phyloP scores from a whole-genome alignment of 1,140 invertebrate species.

The Heliconius nattereri region DNA sequence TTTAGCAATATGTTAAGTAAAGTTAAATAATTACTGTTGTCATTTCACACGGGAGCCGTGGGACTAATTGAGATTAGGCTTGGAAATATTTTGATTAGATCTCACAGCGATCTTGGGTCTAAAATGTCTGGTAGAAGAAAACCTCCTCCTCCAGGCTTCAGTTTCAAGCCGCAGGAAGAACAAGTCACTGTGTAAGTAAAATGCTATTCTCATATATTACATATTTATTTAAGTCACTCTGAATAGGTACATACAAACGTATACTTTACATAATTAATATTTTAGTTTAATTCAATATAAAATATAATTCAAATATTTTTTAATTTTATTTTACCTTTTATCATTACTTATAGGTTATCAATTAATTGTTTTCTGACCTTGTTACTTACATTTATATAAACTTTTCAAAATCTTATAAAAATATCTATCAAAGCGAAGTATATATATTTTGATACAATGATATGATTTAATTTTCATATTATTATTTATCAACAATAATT shows the following conservation, averaged over 20 bases:
- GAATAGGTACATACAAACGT: background rate
- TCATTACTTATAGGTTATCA: constrained; percentile 5
- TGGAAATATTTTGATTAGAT: constrained; percentile 30
- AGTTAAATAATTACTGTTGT: constrained; percentile 15
- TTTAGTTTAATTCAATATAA: background rate
- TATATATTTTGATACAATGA: background rate
- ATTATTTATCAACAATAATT: constrained; percentile 13
- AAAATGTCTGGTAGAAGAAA: constrained; percentile 67
- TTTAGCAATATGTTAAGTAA: background rate
- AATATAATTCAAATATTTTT: background rate
- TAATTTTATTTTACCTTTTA: background rate
- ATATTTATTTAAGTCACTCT: constrained; percentile 3
- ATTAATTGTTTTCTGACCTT: background rate
- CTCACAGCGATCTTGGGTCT: constrained; percentile 21
- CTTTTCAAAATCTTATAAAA: background rate
- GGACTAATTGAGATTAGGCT: constrained; percentile 38
- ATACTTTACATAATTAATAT: constrained; percentile 7
- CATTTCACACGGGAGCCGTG: constrained; percentile 28
- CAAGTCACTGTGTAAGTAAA: constrained; percentile 66
- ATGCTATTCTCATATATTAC: constrained; percentile 5
- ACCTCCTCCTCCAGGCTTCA: constrained; percentile 59
- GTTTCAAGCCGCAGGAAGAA: constrained; percentile 56
- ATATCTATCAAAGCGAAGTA: background rate
- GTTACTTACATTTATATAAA: background rate
- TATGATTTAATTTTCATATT: background rate